These are phyloP conservation scores for Malurus melanocephalus DNA, from an alignment of 2,113 vertebrate genomes.

Conservation along the genomic window DNA sequence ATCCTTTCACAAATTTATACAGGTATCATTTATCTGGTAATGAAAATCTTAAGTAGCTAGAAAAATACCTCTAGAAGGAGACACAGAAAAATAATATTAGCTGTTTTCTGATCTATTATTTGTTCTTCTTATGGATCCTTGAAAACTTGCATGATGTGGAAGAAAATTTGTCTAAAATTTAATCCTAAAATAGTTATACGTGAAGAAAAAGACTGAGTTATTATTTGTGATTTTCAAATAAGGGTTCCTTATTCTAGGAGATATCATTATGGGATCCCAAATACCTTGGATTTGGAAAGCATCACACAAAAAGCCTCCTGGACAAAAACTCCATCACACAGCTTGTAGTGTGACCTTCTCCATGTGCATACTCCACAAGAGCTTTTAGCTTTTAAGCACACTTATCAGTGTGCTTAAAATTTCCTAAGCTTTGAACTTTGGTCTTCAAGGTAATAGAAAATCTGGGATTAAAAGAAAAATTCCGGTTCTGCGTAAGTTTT, in stretches of 20 bases:
- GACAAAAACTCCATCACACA: neutral
- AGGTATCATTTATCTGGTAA: neutral
- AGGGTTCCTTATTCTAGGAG: neutral
- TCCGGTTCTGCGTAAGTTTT: neutral
- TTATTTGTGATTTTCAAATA: neutral
- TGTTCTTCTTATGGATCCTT: neutral
- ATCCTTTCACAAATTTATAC: neutral
- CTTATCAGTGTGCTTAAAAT: neutral
- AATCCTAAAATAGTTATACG: neutral
- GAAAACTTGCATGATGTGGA: neutral
- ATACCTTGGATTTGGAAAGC: neutral
- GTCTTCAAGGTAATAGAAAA: neutral
- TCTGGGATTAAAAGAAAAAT: neutral
- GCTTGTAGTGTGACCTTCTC: neutral
- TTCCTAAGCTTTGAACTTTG: neutral
- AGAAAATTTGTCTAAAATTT: neutral
- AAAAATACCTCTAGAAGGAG: neutral
- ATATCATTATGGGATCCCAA: neutral
- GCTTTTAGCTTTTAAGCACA: neutral
- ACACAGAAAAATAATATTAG: neutral
- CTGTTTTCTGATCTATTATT: neutral
- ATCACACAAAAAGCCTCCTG: neutral
- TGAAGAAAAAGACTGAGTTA: neutral
- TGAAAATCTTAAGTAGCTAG: neutral
- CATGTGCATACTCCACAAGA: accelerated